Conservation (phyloP, 2,888 invertebrate species). For the Priocnemis perturbator region DNA sequence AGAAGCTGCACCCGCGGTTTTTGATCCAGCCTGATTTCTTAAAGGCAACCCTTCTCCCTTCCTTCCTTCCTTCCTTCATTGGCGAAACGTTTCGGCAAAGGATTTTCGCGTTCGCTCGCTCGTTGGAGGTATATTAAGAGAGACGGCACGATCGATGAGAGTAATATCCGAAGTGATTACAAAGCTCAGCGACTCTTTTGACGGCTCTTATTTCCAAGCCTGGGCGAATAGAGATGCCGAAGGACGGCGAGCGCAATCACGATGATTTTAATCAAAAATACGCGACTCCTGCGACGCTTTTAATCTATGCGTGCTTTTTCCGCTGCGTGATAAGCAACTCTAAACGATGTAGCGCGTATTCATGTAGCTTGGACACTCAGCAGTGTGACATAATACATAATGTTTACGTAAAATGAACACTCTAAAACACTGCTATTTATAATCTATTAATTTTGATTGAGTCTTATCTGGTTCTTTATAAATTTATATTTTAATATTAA, state of each 20-base stretch:
- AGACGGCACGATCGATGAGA: constrained; percentile 29
- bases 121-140: constrained; percentile 7
- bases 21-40: not conserved
- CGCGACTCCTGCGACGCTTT: constrained; percentile 6
- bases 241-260: constrained; percentile 6
- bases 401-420: no score
- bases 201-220: constrained; percentile 22
- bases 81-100: constrained; percentile 6
- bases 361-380: no score
- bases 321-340: no score
- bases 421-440: no score
- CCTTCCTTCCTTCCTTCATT: not conserved
- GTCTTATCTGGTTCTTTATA: no score
- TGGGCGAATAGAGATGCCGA: not conserved
- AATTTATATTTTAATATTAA: no score
- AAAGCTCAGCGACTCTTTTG: constrained; percentile 26
- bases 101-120: constrained; percentile 4
- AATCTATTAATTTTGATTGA: no score
- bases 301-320: no score
- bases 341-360: no score
- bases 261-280: constrained; percentile 30
- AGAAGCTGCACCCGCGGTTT: not conserved
- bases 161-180: constrained; percentile 38
- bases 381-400: no score
- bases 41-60: no score